Base-by-base conservation (phyloP, 2,888 invertebrate species). In the Altica lythri region DNA sequence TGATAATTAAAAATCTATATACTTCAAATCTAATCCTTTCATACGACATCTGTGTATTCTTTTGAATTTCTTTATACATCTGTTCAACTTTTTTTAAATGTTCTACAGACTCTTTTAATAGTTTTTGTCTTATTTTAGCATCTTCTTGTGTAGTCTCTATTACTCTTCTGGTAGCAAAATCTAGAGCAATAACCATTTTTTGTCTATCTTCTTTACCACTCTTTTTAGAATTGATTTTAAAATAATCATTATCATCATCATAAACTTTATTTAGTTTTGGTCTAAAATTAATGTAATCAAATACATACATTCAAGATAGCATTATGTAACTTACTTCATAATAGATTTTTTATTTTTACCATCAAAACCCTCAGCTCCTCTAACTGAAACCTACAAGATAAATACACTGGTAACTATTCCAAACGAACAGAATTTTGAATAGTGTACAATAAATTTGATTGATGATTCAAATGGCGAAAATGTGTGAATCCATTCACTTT, bases 241-340 rank as follows among this genome's bases (percentile, higher is more conserved):
- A 98, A 75, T 97, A 97, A 75, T 97, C 97, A 60, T 89, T 85
- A 73, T 97, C 94, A 72, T 97, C 97, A 73, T 98, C 97, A 35
- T 90, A 92, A 4, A 95, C 90, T 70, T 83, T 84, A 2, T 86
- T 88, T 50, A 90, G 62, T 57, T 67, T 69, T 5, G 60, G 70
- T 32, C 68, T 70, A 51, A 63, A 58, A 8, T 29, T n/a, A n/a
- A n/a, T n/a, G n/a, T n/a, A n/a, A n/a, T n/a, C n/a, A n/a, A n/a
- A n/a, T n/a, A n/a, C n/a, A n/a, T n/a, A n/a, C n/a, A n/a, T n/a
- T n/a, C n/a, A n/a, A n/a, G n/a, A n/a, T n/a, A n/a, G n/a, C 16
- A 18, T 19, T 13, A 30, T 32, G 14, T 5, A 49, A 55, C 61
- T 62, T 62, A 68, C 68, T 62, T 69, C 57, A 62, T 62, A 12